These are phyloP conservation scores for Dufourea novaeangliae DNA, from an alignment of 1,140 invertebrate species.

Conservation along the genomic window DNA sequence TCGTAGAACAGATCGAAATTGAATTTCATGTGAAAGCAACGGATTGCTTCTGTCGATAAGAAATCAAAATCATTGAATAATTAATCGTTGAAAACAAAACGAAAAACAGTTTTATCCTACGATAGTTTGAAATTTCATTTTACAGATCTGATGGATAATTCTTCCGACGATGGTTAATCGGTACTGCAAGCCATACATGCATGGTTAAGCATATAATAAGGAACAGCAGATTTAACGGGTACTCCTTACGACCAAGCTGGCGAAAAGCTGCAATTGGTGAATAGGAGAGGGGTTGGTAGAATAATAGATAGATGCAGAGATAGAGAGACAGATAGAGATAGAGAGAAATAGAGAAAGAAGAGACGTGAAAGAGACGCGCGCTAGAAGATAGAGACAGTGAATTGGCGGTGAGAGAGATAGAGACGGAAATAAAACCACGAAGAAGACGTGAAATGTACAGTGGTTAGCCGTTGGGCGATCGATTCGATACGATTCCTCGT, in stretches of 20 bases:
- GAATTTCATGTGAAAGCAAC: too few relatives aligned
- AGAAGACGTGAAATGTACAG: constrained; percentile 42
- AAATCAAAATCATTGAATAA: too few relatives aligned
- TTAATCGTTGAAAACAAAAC: too few relatives aligned
- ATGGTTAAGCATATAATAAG: constrained; percentile 22
- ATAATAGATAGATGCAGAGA: not conserved
- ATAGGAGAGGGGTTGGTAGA: constrained; percentile 15
- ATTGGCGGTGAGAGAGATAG: constrained; percentile 27
- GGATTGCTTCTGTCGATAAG: too few relatives aligned
- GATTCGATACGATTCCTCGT: constrained; percentile 8
- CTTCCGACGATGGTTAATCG: constrained; percentile 7
- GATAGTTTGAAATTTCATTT: too few relatives aligned
- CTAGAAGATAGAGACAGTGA: constrained; percentile 19
- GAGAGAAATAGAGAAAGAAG: not conserved
- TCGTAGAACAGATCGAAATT: too few relatives aligned
- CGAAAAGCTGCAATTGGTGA: not conserved
- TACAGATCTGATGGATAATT: not conserved
- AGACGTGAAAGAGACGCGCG: constrained; percentile 18
- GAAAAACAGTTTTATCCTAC: too few relatives aligned
- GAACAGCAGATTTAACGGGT: not conserved
- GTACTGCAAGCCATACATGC: constrained; percentile 47
- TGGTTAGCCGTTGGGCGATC: constrained; percentile 10
- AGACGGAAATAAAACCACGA: constrained; percentile 24
- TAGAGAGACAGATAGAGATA: not conserved
- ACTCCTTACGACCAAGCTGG: constrained; percentile 10